Conservation (phyloP, 1,140 invertebrate genomes). For the Drosophila tropicalis region DNA sequence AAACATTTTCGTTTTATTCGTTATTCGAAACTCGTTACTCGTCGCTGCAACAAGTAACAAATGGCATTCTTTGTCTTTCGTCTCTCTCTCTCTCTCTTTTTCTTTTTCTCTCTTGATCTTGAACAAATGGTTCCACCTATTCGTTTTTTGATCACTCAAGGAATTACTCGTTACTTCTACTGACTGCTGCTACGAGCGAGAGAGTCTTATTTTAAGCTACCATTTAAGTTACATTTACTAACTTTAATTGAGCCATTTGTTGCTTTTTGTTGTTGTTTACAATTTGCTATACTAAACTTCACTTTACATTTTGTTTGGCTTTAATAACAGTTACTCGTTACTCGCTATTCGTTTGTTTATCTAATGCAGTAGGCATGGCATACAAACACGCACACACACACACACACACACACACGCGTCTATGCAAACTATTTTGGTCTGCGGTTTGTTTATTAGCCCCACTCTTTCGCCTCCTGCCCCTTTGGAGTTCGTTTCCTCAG, state of each 20-base stretch:
- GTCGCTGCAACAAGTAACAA: not conserved
- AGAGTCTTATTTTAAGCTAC: too few relatives aligned
- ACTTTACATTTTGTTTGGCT: not conserved
- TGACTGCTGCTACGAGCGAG: too few relatives aligned
- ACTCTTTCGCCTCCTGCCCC: not conserved
- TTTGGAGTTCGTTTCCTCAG: not conserved
- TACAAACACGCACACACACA: not conserved
- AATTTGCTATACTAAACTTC: not conserved
- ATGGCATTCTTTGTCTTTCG: too few relatives aligned
- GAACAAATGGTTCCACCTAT: too few relatives aligned
- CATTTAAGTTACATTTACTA: not conserved
- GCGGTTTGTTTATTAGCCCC: not conserved
- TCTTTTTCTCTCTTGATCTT: too few relatives aligned
- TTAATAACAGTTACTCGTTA: conserved; percentile 3
- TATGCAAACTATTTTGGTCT: not conserved
- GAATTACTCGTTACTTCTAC: too few relatives aligned
- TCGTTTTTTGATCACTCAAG: too few relatives aligned
- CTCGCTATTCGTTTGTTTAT: not conserved
- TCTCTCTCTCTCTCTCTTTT: too few relatives aligned
- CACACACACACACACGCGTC: not conserved
- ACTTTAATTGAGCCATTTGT: not conserved
- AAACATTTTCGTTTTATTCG: not conserved
- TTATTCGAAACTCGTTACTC: not conserved
- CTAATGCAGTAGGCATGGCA: not conserved
- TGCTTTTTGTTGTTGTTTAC: not conserved